phyloP scores from a whole-genome alignment of 2,113 vertebrate genomes.

The Prunella himalayana region DNA sequence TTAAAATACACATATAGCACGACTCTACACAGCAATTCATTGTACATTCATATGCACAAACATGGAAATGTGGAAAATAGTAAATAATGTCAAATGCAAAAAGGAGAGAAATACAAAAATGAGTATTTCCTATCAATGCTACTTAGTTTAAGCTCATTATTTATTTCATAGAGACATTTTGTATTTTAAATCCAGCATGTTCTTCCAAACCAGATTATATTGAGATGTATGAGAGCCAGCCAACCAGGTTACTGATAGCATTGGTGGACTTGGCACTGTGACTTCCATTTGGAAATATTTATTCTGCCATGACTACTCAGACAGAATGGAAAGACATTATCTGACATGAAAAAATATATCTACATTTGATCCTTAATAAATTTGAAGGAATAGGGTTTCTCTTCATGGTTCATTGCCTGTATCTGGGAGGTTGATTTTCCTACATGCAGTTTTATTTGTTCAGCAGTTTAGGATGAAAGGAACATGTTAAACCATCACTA shows the following conservation, averaged over 20 bases:
- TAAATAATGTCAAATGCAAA: neutral
- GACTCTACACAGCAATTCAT: neutral
- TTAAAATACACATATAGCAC: neutral
- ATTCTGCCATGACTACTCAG: neutral
- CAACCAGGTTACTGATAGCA: neutral
- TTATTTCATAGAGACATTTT: neutral
- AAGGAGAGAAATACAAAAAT: neutral
- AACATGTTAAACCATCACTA: neutral
- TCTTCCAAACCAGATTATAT: neutral
- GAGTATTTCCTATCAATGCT: neutral
- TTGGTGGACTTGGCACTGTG: neutral
- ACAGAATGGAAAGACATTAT: neutral
- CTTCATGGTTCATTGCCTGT: slow-evolving; percentile 1
- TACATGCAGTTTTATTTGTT: neutral
- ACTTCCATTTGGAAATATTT: neutral
- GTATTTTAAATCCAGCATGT: neutral
- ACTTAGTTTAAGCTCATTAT: neutral
- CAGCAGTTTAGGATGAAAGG: neutral
- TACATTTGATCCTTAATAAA: slow-evolving; percentile 33
- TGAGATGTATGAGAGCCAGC: neutral
- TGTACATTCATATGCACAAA: neutral
- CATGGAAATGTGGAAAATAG: neutral
- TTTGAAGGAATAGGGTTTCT: slow-evolving; percentile 23
- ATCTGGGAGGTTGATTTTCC: neutral
- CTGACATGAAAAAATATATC: slow-evolving; percentile 20